Evolutionary conservation across 2,797 vertebrate genomes (phyloP).

Genomic region (Otolemur crassicaudatus): DNA sequence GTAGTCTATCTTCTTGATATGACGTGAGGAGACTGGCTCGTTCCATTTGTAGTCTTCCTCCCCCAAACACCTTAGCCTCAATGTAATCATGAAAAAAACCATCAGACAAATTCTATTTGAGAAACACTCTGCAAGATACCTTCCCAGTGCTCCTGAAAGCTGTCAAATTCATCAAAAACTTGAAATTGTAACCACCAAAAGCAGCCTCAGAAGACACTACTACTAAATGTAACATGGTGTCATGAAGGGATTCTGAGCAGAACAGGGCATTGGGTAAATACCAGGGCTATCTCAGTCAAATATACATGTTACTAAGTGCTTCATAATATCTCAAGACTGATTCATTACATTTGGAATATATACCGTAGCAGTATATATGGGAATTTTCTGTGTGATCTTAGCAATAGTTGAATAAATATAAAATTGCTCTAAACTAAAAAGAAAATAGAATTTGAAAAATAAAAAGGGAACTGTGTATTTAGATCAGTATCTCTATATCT

Average conservation of each 20-base stretch:
- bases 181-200: not conserved
- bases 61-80: not conserved
- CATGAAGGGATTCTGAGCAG: not conserved
- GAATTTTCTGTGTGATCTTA: not conserved
- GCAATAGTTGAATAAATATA: not conserved
- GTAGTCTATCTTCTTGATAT: not conserved
- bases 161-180: not conserved
- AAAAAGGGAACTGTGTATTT: not conserved
- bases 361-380: not conserved
- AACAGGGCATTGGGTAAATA: not conserved
- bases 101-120: not conserved
- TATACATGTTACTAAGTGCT: not conserved
- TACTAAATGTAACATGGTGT: not conserved
- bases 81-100: not conserved
- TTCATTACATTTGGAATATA: not conserved
- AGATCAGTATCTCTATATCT: not conserved
- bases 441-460: not conserved
- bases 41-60: not conserved
- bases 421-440: not conserved
- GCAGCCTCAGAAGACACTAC: not conserved
- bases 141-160: not conserved
- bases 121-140: not conserved
- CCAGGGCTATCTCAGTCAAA: not conserved
- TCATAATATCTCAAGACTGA: not conserved
- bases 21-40: not conserved